Evolutionary conservation across 2,888 invertebrate genomes (phyloP).

Genomic region (Xiphydria camelus): DNA sequence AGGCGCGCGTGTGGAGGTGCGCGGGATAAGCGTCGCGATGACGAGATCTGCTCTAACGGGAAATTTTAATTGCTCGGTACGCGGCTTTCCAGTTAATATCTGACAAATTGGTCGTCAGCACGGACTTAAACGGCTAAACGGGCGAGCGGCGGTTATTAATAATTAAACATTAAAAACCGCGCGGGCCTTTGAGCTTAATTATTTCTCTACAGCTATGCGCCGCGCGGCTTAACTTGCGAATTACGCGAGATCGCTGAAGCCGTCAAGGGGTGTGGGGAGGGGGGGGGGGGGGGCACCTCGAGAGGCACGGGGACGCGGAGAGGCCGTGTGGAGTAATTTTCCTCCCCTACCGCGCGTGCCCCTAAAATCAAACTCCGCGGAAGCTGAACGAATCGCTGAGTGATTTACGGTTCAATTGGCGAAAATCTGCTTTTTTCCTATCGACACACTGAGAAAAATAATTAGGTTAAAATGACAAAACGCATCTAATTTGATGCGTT

Average conservation of each 20-base stretch:
- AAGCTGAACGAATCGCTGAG: conserved; percentile 17
- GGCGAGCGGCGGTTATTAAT: conserved; percentile 28
- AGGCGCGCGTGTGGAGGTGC: too few species aligned
- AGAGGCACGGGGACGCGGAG: not conserved
- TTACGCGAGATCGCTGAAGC: conserved; percentile 13
- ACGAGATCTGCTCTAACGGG: conserved; percentile 16
- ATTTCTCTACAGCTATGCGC: conserved; percentile 24
- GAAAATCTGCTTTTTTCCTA: conserved; percentile 5
- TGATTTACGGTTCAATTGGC: conserved; percentile 3
- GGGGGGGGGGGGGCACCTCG: conserved; percentile 8
- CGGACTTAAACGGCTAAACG: conserved; percentile 27
- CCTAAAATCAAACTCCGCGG: conserved; percentile 17
- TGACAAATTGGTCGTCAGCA: conserved; percentile 31
- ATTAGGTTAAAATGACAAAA: too few species aligned
- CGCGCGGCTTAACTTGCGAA: conserved; percentile 24
- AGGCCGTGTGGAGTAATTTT: conserved; percentile 2
- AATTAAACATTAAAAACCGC: conserved; percentile 29
- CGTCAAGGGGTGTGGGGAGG: conserved; percentile 10
- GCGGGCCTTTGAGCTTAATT: conserved; percentile 30
- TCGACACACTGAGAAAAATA: conserved; percentile 7
- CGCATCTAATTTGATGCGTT: too few species aligned
- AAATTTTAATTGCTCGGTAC: conserved; percentile 25
- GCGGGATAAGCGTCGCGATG: too few species aligned
- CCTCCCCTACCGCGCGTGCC: conserved; percentile 7
- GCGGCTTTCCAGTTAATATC: conserved; percentile 17